These are phyloP conservation scores for Lepidurus apus DNA, from an alignment of 1,140 invertebrate genomes.

Conservation along the genomic window DNA sequence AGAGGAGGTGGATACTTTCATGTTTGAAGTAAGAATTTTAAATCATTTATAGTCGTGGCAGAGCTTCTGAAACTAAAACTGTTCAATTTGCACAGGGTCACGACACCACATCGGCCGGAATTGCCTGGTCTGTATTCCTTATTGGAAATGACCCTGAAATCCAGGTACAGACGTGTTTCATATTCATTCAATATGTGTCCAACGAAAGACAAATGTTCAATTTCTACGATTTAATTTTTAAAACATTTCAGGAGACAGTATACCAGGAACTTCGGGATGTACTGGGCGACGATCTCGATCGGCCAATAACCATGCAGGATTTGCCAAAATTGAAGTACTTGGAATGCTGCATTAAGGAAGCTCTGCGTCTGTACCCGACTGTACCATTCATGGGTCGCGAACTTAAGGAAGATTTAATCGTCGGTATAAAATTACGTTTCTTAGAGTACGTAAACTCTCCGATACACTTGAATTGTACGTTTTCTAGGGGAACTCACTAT, in stretches of 20 bases:
- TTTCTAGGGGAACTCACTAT: conserved; percentile 24
- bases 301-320: conserved; percentile 56
- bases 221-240: conserved; percentile 25
- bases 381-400: conserved; percentile 44
- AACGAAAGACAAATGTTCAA: conserved; percentile 4
- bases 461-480: neutral
- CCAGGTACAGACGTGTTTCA: conserved; percentile 44
- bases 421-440: conserved; percentile 28
- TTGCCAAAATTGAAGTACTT: conserved; percentile 62
- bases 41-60: neutral
- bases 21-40: conserved; percentile 58
- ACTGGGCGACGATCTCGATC: conserved; percentile 46
- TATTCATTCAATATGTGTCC: neutral
- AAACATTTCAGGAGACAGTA: conserved; percentile 38
- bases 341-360: conserved; percentile 60
- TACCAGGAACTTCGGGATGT: conserved; percentile 47
- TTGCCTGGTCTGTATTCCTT: conserved; percentile 51
- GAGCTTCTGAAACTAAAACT: neutral
- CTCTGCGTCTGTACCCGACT: conserved; percentile 55
- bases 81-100: conserved; percentile 43
- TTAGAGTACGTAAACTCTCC: neutral
- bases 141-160: conserved; percentile 50
- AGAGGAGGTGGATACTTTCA: conserved; percentile 67
- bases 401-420: conserved; percentile 39
- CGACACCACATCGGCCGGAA: conserved; percentile 52